phyloP scores from a whole-genome alignment of 2,888 invertebrate species.

The Tetragonula carbonaria region DNA sequence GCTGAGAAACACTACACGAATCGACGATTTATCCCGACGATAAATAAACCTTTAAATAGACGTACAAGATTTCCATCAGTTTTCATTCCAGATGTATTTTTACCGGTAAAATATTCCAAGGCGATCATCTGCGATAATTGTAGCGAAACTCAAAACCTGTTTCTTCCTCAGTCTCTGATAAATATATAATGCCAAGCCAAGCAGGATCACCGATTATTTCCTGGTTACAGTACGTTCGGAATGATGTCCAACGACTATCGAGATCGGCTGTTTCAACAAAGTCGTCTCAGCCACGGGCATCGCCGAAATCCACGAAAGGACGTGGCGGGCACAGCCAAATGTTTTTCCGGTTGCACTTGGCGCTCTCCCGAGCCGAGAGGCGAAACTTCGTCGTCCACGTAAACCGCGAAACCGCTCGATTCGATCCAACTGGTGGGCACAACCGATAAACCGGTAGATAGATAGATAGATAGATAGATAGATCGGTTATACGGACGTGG shows the following conservation, averaged over 20 bases:
- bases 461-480: too few species aligned
- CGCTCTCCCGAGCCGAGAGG: slow-evolving; percentile 32
- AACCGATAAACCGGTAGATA: too few species aligned
- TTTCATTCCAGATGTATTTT: not conserved
- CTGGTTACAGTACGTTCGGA: too few species aligned
- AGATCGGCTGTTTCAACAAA: too few species aligned
- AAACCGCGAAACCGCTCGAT: slow-evolving; percentile 62
- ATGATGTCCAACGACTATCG: too few species aligned
- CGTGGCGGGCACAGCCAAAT: slow-evolving; percentile 15
- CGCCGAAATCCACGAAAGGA: slow-evolving; percentile 31
- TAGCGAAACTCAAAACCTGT: too few species aligned
- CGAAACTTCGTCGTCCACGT: slow-evolving; percentile 57
- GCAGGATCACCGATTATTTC: not conserved
- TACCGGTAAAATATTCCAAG: too few species aligned
- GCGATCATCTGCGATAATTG: too few species aligned
- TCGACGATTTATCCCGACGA: not conserved
- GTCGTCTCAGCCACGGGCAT: not conserved
- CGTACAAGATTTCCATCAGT: too few species aligned
- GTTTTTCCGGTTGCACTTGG: slow-evolving; percentile 56
- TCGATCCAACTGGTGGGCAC: slow-evolving; percentile 35
- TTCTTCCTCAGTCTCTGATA: too few species aligned
- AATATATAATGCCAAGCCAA: too few species aligned
- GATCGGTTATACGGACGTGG: not conserved
- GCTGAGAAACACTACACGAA: not conserved
- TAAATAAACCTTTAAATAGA: too few species aligned